These are phyloP conservation scores for Venustoraphidia nigricollis DNA, from an alignment of 2,888 invertebrate genomes.

Conservation along the genomic window DNA sequence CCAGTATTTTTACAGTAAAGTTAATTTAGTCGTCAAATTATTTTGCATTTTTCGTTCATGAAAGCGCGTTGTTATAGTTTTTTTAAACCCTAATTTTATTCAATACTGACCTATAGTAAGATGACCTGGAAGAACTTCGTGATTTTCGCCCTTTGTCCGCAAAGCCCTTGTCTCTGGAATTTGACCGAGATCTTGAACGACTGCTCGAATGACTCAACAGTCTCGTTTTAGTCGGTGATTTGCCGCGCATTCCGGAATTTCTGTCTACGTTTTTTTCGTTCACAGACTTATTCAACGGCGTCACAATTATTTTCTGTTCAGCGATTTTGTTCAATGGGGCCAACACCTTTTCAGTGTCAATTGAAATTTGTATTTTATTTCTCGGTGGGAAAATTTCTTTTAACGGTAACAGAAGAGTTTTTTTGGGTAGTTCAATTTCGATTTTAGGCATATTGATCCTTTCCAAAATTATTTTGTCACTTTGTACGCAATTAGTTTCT, in stretches of 20 bases:
- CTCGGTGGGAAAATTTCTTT: slow-evolving; percentile 2
- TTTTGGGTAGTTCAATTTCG: slow-evolving; percentile 5
- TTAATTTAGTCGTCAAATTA: too few species aligned
- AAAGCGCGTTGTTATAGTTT: too few species aligned
- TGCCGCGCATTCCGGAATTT: background rate
- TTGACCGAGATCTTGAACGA: slow-evolving; percentile 12
- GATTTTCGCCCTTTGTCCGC: slow-evolving; percentile 20
- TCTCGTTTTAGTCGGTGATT: background rate
- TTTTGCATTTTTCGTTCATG: too few species aligned
- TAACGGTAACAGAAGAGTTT: background rate
- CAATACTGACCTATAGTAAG: slow-evolving; percentile 22
- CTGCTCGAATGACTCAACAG: slow-evolving; percentile 5
- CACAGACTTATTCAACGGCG: background rate
- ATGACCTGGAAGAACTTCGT: slow-evolving; percentile 34
- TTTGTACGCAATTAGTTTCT: slow-evolving; percentile 14
- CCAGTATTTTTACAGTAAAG: too few species aligned
- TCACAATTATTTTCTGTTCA: background rate
- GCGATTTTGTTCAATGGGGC: slow-evolving; percentile 2
- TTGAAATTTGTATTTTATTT: slow-evolving; percentile 3
- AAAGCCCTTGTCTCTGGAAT: slow-evolving; percentile 9
- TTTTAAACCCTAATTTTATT: too few species aligned
- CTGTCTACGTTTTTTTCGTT: background rate
- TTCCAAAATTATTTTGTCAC: slow-evolving; percentile 19
- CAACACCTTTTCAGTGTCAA: slow-evolving; percentile 3
- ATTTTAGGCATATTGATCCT: background rate